A percentile compares a stretch with the other conserved stretches of the same genome.
These are phyloP conservation scores for Edolisoma coerulescens DNA, from an alignment of 2,113 vertebrate species.

Conservation along the genomic window DNA sequence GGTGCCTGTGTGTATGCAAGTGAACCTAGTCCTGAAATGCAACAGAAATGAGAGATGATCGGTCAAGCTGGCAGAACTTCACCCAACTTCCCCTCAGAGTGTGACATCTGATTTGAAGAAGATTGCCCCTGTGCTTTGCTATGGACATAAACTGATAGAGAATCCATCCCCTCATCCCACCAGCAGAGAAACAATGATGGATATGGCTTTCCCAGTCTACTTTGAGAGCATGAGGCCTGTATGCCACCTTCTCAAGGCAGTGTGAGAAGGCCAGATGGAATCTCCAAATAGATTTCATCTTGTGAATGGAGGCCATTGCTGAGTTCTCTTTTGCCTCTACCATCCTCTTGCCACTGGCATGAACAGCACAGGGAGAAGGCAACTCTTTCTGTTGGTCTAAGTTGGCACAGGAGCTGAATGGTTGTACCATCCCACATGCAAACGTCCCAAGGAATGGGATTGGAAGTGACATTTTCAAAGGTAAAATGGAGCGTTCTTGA, in stretches of 20 bases:
- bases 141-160: neutral
- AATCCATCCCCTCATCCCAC: neutral
- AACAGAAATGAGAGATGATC: neutral
- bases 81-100: neutral
- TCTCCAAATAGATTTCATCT: neutral
- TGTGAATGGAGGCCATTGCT: neutral
- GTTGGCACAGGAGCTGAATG: neutral
- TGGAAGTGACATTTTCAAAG: neutral
- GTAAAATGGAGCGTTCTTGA: accelerated
- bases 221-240: neutral
- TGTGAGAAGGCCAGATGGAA: neutral
- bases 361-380: neutral
- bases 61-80: neutral
- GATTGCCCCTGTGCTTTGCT: neutral
- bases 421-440: neutral
- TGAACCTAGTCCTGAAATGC: neutral
- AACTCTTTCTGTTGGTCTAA: neutral
- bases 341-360: neutral
- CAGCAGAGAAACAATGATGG: neutral
- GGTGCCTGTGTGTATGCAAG: neutral
- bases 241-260: neutral
- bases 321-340: neutral
- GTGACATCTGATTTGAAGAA: neutral
- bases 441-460: neutral
- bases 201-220: neutral